Evolutionary conservation across 2,797 vertebrate species (phyloP).

Genomic region (Betta splendens): DNA sequence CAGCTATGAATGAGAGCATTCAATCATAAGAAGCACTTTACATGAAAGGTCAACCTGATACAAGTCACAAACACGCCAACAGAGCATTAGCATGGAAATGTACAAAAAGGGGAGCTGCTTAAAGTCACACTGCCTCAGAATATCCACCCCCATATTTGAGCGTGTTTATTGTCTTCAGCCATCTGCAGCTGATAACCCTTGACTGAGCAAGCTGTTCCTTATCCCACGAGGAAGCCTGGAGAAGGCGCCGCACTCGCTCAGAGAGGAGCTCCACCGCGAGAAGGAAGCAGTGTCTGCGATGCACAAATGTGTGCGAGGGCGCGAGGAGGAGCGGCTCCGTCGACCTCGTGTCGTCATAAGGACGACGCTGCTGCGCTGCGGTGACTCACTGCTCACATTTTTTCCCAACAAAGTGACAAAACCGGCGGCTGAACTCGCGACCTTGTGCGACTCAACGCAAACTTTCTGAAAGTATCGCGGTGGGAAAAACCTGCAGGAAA

Average conservation of each 20-base stretch:
- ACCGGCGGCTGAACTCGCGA: slow-evolving; percentile 1
- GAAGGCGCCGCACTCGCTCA: slow-evolving; percentile 57
- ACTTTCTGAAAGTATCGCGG: slow-evolving; percentile 4
- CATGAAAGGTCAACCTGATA: slow-evolving; percentile 45
- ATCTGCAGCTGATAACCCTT: slow-evolving; percentile 79
- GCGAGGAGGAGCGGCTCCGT: background rate
- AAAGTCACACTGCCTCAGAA: slow-evolving; percentile 45
- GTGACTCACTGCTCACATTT: slow-evolving; percentile 16
- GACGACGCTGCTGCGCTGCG: background rate
- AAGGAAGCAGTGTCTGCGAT: slow-evolving; percentile 1
- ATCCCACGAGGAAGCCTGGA: slow-evolving; percentile 50
- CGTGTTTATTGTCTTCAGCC: slow-evolving; percentile 80
- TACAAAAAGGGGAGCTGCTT: slow-evolving; percentile 21
- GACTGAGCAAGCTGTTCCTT: slow-evolving; percentile 78
- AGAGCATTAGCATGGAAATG: slow-evolving; percentile 1
- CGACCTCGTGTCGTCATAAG: slow-evolving; percentile 17
- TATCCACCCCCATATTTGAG: slow-evolving; percentile 73
- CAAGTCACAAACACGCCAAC: slow-evolving; percentile 10
- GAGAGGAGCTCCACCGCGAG: slow-evolving; percentile 43
- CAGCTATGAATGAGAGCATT: slow-evolving; percentile 25
- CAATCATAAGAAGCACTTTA: slow-evolving; percentile 28
- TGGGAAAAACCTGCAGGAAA: slow-evolving; percentile 3
- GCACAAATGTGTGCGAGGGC: background rate
- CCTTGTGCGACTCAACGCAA: background rate
- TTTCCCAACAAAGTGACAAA: slow-evolving; percentile 1